Evolutionary conservation across 2,113 vertebrate genomes (phyloP).

Genomic region (Loxodonta africana): DNA sequence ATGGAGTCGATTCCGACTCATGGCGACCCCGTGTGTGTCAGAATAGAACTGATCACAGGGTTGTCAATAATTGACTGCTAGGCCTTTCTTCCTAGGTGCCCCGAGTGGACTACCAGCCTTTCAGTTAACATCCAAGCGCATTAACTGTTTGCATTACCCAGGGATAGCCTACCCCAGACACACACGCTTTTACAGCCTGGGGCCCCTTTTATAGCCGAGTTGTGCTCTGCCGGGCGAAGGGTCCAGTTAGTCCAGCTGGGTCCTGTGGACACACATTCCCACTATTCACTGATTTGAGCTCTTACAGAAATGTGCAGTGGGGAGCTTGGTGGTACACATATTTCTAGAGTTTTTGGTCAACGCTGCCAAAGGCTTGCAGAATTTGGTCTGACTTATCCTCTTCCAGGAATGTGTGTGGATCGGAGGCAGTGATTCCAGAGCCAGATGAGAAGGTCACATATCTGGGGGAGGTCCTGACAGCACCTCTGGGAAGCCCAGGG

Average conservation of each 20-base stretch:
- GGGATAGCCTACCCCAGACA: too few relatives aligned
- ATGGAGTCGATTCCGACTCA: too few relatives aligned
- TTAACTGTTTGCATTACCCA: too few relatives aligned
- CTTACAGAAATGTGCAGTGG: fast-evolving
- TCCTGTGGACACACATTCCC: fast-evolving
- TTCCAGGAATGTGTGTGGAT: background rate
- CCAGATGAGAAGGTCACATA: fast-evolving
- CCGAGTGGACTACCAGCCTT: too few relatives aligned
- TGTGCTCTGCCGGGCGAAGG: fast-evolving
- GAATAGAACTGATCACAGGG: too few relatives aligned
- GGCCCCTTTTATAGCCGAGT: fast-evolving
- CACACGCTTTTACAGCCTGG: fast-evolving
- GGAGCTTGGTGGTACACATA: background rate
- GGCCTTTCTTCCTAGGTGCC: too few relatives aligned
- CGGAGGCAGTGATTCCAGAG: background rate
- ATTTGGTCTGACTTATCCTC: background rate
- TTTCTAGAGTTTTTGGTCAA: background rate
- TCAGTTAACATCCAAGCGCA: too few relatives aligned
- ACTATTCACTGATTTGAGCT: fast-evolving
- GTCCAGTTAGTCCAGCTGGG: fast-evolving
- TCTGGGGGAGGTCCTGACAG: background rate
- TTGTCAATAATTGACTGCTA: too few relatives aligned
- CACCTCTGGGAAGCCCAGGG: fast-evolving
- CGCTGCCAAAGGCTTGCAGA: constrained; percentile 7
- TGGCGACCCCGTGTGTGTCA: too few relatives aligned